Evolutionary conservation across 1,140 invertebrate species (phyloP).

Genomic region (Liolophura sinensis): DNA sequence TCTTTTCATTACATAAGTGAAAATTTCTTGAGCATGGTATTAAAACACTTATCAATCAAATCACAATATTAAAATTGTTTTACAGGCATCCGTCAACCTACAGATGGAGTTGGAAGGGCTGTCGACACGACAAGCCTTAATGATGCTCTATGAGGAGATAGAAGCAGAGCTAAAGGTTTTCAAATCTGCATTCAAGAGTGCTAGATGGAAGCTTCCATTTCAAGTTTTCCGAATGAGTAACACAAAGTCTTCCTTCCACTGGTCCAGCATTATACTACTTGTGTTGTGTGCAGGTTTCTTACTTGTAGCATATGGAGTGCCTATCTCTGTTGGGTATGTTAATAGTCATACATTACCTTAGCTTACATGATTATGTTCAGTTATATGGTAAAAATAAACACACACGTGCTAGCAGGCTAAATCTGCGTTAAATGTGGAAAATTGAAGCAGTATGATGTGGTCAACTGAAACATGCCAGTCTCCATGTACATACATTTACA

Average conservation of each 20-base stretch:
- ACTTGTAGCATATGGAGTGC: slow-evolving; percentile 15
- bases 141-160: slow-evolving; percentile 14
- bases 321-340: slow-evolving; percentile 10
- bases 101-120: slow-evolving; percentile 2
- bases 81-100: too few species aligned
- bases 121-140: slow-evolving; percentile 15
- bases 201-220: slow-evolving; percentile 1
- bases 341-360: slow-evolving; percentile 3
- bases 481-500: slow-evolving; percentile 2
- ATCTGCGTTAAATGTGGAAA: slow-evolving; percentile 5
- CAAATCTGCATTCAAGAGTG: slow-evolving; percentile 5
- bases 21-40: too few species aligned
- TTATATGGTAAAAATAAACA: slow-evolving; percentile 7
- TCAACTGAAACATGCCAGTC: slow-evolving; percentile 1
- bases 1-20: too few species aligned
- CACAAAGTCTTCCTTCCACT: slow-evolving; percentile 21
- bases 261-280: slow-evolving; percentile 18
- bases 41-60: too few species aligned
- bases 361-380: slow-evolving; percentile 7
- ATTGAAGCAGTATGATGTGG: slow-evolving; percentile 9
- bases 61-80: too few species aligned
- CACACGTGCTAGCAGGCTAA: slow-evolving; percentile 2
- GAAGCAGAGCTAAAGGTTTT: slow-evolving; percentile 8
- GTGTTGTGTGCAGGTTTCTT: slow-evolving; percentile 9
- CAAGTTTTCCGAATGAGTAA: slow-evolving; percentile 12